Base-by-base conservation (phyloP, 2,113 vertebrate genomes). In the Rhodinocichla rosea region DNA sequence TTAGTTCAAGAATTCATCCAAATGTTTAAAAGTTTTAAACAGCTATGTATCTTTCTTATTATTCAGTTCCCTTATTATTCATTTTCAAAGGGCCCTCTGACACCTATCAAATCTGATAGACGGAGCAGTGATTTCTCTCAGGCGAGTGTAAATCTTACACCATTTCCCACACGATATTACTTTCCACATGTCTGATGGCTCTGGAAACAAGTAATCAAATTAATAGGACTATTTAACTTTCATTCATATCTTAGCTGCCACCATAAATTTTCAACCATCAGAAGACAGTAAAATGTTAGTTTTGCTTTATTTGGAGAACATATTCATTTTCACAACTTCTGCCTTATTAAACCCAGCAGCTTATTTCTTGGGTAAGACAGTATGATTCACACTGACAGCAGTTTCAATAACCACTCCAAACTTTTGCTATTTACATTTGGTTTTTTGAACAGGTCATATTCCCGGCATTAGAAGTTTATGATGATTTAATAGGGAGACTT, bases 131-230 rank as follows among this genome's bases (percentile, higher is more conserved):
- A 94, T 97, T 96, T 93, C 92, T 97, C 94, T 93, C 76, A 93
- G 57, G 90, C 57, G 7, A 92, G 52, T 68, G 83, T 94, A 96
- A 96, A 95, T 90, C 93, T 93, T 96, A 89, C 76, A 90, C 80
- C 83, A 84, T 83, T 96, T 94, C 95, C 87, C 88, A 92, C 86
- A 94, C 76, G 87, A 95, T 94, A 95, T 94, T 96, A 95, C 93
- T 90, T 90, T 96, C 86, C 93, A 87, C 92, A 84, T 57, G 52
- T 94, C 88, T 96, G 83, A 95, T 94, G 83, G 93, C 81, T 97
- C 92, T 96, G 90, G 94, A 96, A 97, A 97, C 90, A 97, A 92
- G 94, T 95, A 96, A 95, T 97, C 94, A 95, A 94, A 96, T 97
- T 94, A 97, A 96, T 90, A 95, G 83, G 80, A 92, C 96, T 96